Percentiles rank a stretch among this genome's conserved stretches.
These are phyloP conservation scores for Psettodes erumei DNA, from an alignment of 2,113 vertebrate genomes.

Conservation along the genomic window DNA sequence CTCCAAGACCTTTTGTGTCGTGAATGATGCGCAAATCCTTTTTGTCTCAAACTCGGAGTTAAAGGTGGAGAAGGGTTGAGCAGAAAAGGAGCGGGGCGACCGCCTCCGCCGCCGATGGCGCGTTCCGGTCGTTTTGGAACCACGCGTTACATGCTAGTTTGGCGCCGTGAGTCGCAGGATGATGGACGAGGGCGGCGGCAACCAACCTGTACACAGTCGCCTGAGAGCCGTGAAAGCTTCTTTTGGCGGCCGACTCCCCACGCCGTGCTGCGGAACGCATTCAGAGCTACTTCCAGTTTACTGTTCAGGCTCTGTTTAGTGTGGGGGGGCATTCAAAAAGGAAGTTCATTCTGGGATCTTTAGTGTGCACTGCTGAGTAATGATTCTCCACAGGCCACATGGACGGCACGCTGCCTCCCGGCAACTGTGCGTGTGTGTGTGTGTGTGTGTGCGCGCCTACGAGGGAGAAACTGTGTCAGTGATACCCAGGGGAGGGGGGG, in stretches of 20 bases:
- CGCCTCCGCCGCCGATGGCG: too few species aligned
- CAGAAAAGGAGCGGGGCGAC: too few species aligned
- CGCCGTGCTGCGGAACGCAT: too few species aligned
- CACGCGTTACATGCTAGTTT: too few species aligned
- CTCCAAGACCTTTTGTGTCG: neutral
- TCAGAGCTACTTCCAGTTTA: constrained; percentile 19
- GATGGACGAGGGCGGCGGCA: too few species aligned
- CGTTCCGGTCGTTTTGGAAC: too few species aligned
- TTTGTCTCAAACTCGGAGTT: neutral
- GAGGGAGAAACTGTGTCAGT: constrained; percentile 78
- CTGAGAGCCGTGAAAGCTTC: too few species aligned
- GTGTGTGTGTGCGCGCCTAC: constrained; percentile 38
- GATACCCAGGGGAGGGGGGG: constrained; percentile 73
- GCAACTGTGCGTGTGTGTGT: constrained; percentile 54
- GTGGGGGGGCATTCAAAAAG: constrained; percentile 33
- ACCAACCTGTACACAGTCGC: too few species aligned
- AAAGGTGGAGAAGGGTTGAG: neutral
- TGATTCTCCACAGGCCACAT: constrained; percentile 81
- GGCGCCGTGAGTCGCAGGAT: too few species aligned
- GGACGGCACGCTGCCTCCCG: constrained; percentile 79
- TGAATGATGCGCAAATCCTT: neutral
- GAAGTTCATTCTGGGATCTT: constrained; percentile 69
- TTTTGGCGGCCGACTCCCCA: too few species aligned
- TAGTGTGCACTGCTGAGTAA: constrained; percentile 81
- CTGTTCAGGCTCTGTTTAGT: neutral